Percentiles rank a stretch among this genome's conserved stretches.
phyloP scores from a whole-genome alignment of 2,888 invertebrate genomes.

The Acronicta aceris region DNA sequence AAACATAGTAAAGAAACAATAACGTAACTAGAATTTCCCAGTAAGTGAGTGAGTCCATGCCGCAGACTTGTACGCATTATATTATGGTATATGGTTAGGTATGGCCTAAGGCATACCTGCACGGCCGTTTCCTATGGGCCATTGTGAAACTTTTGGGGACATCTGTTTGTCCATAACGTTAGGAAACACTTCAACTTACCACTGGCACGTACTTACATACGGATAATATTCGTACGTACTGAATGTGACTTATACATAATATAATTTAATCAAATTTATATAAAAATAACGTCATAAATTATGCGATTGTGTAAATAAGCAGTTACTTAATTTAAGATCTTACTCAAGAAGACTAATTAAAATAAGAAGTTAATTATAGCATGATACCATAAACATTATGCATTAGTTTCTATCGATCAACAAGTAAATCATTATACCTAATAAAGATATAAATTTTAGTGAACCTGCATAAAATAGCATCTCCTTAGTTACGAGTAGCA shows the following conservation, averaged over 20 bases:
- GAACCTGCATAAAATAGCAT: too few relatives aligned
- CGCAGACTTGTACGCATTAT: conserved; percentile 10
- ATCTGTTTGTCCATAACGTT: conserved; percentile 52
- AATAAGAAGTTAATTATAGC: too few relatives aligned
- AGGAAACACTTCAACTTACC: conserved; percentile 47
- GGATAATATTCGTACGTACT: conserved; percentile 17
- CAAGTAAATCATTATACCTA: too few relatives aligned
- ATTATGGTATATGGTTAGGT: conserved; percentile 23
- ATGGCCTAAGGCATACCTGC: conserved; percentile 59
- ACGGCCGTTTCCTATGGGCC: conserved; percentile 65
- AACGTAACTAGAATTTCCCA: conserved; percentile 6
- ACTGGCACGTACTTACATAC: conserved; percentile 43
- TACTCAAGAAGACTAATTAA: too few relatives aligned
- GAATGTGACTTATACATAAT: conserved; percentile 32
- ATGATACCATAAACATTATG: too few relatives aligned
- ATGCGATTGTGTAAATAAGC: too few relatives aligned
- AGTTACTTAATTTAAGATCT: too few relatives aligned
- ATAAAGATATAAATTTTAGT: too few relatives aligned
- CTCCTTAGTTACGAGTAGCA: too few relatives aligned
- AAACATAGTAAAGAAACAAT: conserved; percentile 12
- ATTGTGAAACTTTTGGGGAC: conserved; percentile 69
- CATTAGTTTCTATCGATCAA: too few relatives aligned
- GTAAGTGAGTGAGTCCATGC: not conserved
- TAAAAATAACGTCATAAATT: too few relatives aligned
- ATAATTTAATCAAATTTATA: too few relatives aligned